Conservation (phyloP, 2,797 vertebrate species). For the Tapirus indicus region DNA sequence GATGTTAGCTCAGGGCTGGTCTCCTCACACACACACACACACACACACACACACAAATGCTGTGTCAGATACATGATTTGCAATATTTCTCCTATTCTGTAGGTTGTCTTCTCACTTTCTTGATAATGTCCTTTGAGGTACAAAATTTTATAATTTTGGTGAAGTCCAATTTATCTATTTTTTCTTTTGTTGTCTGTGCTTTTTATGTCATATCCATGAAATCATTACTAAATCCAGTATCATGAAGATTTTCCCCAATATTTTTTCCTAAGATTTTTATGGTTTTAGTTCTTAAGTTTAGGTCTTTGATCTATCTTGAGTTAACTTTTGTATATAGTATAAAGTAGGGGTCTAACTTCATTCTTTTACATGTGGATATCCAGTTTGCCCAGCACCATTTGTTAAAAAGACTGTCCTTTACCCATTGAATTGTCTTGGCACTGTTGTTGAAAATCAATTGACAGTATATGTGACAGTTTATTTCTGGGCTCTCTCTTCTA, state of each 20-base stretch:
- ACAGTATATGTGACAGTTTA: background rate
- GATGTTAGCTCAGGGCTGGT: too few species aligned
- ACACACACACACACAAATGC: too few species aligned
- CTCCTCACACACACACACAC: too few species aligned
- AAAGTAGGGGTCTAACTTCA: background rate
- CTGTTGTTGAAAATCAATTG: background rate
- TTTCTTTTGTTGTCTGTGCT: background rate
- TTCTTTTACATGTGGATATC: background rate
- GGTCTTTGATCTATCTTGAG: background rate
- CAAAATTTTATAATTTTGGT: background rate
- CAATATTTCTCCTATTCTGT: background rate
- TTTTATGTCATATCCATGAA: background rate
- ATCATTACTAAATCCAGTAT: background rate
- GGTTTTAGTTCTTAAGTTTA: background rate
- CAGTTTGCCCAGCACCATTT: conserved; percentile 2
- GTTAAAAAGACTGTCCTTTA: background rate
- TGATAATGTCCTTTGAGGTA: background rate
- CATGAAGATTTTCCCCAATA: background rate
- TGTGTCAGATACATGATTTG: background rate
- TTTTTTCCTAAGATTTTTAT: background rate
- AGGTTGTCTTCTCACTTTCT: background rate
- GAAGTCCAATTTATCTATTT: background rate
- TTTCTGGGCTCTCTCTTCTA: background rate
- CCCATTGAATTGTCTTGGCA: background rate
- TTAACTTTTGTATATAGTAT: background rate